Evolutionary conservation across 1,140 invertebrate species (phyloP).

Genomic region (Helicoverpa armigera): DNA sequence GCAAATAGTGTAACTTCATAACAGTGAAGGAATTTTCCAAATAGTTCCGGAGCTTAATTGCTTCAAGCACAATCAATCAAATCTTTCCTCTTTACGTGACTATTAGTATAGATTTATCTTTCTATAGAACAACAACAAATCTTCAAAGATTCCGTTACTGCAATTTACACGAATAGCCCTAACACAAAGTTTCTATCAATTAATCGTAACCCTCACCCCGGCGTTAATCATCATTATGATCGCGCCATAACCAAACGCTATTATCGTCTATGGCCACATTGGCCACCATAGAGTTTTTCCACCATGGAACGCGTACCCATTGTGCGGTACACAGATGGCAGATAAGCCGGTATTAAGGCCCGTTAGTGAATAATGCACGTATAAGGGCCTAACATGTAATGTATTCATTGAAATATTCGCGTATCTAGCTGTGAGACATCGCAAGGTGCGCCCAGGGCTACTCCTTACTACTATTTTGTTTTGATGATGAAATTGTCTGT

Average conservation of each 20-base stretch:
- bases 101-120: no score
- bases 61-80: no score
- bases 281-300: conserved; percentile 31
- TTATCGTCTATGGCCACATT: neutral
- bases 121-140: neutral
- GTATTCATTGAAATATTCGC: conserved; percentile 46
- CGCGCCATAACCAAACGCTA: neutral
- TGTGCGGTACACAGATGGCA: conserved; percentile 35
- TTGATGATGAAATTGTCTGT: neutral
- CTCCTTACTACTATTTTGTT: no score
- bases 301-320: neutral
- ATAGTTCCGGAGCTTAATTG: no score
- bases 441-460: conserved; percentile 25
- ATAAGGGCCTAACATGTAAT: conserved; percentile 24
- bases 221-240: conserved; percentile 19
- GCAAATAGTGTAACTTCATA: no score
- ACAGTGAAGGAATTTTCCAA: no score
- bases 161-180: neutral
- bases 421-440: conserved; percentile 13
- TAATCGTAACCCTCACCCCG: conserved; percentile 1
- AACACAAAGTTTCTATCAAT: neutral
- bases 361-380: conserved; percentile 53
- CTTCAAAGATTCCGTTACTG: neutral
- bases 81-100: no score
- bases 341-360: conserved; percentile 43